A percentile compares a stretch with the other conserved stretches of the same genome.
These are phyloP conservation scores for Drosophila obscura DNA, from an alignment of 1,140 invertebrate genomes.

Conservation along the genomic window DNA sequence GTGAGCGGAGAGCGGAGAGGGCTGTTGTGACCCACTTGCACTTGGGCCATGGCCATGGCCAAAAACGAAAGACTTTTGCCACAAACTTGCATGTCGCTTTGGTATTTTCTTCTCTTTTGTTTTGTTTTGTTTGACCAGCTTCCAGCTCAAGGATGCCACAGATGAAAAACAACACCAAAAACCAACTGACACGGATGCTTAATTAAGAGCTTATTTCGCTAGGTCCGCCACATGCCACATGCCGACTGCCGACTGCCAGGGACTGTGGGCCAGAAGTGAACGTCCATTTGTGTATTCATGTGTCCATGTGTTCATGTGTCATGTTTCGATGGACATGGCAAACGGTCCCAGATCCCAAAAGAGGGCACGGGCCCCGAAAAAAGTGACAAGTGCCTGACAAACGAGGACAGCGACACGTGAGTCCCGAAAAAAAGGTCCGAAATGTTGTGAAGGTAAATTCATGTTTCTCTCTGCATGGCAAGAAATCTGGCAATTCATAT, in stretches of 20 bases:
- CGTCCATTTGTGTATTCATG: slow-evolving; percentile 50
- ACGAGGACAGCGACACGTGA: slow-evolving; percentile 25
- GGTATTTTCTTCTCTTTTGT: slow-evolving; percentile 29
- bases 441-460: background rate
- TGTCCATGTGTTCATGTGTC: slow-evolving; percentile 42
- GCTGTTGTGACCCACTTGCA: slow-evolving; percentile 67
- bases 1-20: slow-evolving; percentile 21
- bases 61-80: slow-evolving; percentile 70
- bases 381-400: slow-evolving; percentile 44
- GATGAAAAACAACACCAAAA: slow-evolving; percentile 26
- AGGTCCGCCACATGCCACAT: too few species aligned
- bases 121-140: slow-evolving; percentile 21
- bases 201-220: slow-evolving; percentile 75
- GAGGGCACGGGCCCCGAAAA: slow-evolving; percentile 15
- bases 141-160: slow-evolving; percentile 54
- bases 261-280: slow-evolving; percentile 38
- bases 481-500: slow-evolving; percentile 5
- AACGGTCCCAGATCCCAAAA: slow-evolving; percentile 39
- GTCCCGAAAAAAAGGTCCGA: slow-evolving; percentile 20
- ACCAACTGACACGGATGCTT: slow-evolving; percentile 71
- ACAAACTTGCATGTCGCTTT: slow-evolving; percentile 62
- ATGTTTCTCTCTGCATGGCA: slow-evolving; percentile 15
- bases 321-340: slow-evolving; percentile 26
- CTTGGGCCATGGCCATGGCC: slow-evolving; percentile 37
- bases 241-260: too few species aligned